Evolutionary conservation across 2,113 vertebrate genomes (phyloP).

Genomic region (Mohoua ochrocephala): DNA sequence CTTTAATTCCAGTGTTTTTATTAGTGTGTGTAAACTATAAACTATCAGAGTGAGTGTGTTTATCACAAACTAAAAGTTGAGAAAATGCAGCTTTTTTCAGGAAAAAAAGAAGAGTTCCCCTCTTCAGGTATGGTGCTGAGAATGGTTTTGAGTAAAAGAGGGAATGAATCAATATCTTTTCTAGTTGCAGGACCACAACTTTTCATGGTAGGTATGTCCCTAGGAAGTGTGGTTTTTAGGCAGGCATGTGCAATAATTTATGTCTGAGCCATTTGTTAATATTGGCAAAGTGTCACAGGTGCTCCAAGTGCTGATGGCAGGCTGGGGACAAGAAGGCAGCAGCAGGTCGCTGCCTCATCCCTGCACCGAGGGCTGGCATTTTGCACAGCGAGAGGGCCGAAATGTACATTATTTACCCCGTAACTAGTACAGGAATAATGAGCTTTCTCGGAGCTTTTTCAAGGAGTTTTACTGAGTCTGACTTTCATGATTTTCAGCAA

Average conservation of each 20-base stretch:
- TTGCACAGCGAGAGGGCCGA: neutral
- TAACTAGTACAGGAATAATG: neutral
- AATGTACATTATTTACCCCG: neutral
- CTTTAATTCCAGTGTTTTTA: neutral
- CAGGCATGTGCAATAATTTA: neutral
- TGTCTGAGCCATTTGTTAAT: conserved; percentile 27
- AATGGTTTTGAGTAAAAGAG: neutral
- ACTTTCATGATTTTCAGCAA: neutral
- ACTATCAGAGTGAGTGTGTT: neutral
- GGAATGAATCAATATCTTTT: neutral
- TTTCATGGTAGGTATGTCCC: neutral
- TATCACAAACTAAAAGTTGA: neutral
- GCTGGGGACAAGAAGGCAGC: neutral
- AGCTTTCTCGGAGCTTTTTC: neutral
- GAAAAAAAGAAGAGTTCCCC: neutral
- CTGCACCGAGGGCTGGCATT: neutral
- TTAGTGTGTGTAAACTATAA: neutral
- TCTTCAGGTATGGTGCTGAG: neutral
- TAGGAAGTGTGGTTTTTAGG: neutral
- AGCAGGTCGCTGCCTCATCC: neutral
- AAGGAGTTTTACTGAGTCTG: neutral
- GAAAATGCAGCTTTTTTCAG: neutral
- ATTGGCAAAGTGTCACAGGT: neutral
- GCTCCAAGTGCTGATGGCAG: neutral
- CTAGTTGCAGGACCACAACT: neutral